These are phyloP conservation scores for Thymallus thymallus DNA, from an alignment of 2,113 vertebrate species.

Conservation along the genomic window DNA sequence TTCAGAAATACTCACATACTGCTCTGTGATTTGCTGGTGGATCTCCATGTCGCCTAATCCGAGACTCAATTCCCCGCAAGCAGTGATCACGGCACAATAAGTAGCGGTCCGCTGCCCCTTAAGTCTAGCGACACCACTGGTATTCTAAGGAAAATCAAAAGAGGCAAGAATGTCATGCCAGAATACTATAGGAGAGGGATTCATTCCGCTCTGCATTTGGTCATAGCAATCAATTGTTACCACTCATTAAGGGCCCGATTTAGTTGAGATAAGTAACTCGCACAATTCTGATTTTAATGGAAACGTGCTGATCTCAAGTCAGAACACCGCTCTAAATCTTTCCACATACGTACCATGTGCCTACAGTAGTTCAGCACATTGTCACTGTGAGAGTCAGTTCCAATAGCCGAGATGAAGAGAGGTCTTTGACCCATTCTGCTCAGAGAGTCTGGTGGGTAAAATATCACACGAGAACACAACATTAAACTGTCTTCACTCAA, in stretches of 20 bases:
- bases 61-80: conserved; percentile 80
- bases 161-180: not conserved
- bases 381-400: conserved; percentile 79
- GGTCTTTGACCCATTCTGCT: conserved; percentile 79
- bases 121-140: conserved; percentile 62
- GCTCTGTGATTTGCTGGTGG: conserved; percentile 82
- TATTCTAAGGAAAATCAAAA: conserved; percentile 61
- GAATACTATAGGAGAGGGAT: not conserved
- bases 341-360: conserved; percentile 79
- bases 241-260: not conserved
- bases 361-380: conserved; percentile 77
- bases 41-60: conserved; percentile 89
- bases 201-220: not conserved
- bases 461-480: not conserved
- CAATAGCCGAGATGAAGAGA: conserved; percentile 82
- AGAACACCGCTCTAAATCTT: not conserved
- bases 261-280: too few relatives aligned
- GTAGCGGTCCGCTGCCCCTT: conserved; percentile 70
- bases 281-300: too few relatives aligned
- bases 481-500: not conserved
- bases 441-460: conserved; percentile 75
- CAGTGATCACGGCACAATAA: conserved; percentile 72
- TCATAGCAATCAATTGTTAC: not conserved
- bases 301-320: too few relatives aligned
- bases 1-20: conserved; percentile 71